A percentile compares a stretch with the other conserved stretches of the same genome.
Evolutionary conservation across 2,797 vertebrate species (phyloP).

Genomic region (Neosalanx taihuensis): DNA sequence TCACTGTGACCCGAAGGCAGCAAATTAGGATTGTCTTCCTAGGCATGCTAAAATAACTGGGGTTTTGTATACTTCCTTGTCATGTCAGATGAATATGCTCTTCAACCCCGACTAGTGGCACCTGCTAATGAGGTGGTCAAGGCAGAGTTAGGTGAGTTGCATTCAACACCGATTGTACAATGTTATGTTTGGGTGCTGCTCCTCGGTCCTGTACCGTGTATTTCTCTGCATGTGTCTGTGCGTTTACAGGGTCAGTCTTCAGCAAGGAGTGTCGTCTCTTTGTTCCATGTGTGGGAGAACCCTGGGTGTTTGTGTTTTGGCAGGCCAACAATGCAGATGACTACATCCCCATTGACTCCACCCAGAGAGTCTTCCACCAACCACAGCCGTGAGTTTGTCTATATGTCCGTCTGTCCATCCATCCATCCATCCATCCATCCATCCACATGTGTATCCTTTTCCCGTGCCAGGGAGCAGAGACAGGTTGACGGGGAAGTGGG

Average conservation of each 20-base stretch:
- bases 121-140: constrained; percentile 73
- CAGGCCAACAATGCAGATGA: rapidly evolving
- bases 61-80: not conserved
- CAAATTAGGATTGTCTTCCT: too few relatives aligned
- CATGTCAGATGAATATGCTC: constrained; percentile 39
- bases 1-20: too few relatives aligned
- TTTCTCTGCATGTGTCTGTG: constrained; percentile 12
- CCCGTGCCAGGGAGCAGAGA: constrained; percentile 19
- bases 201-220: constrained; percentile 17
- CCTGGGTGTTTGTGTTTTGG: not conserved
- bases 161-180: constrained; percentile 18
- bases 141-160: constrained; percentile 78
- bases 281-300: constrained; percentile 54
- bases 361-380: constrained; percentile 35
- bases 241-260: constrained; percentile 70
- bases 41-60: too few relatives aligned
- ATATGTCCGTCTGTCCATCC: too few relatives aligned
- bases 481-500: constrained; percentile 36
- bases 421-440: too few relatives aligned
- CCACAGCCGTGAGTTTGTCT: constrained; percentile 38
- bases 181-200: too few relatives aligned
- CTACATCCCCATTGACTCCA: rapidly evolving
- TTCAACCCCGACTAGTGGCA: constrained; percentile 67
- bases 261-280: constrained; percentile 74
- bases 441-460: not conserved